A percentile compares a stretch with the other conserved stretches of the same genome.
Evolutionary conservation across 2,797 vertebrate genomes (phyloP).

Genomic region (Phyllotis vaccarum): DNA sequence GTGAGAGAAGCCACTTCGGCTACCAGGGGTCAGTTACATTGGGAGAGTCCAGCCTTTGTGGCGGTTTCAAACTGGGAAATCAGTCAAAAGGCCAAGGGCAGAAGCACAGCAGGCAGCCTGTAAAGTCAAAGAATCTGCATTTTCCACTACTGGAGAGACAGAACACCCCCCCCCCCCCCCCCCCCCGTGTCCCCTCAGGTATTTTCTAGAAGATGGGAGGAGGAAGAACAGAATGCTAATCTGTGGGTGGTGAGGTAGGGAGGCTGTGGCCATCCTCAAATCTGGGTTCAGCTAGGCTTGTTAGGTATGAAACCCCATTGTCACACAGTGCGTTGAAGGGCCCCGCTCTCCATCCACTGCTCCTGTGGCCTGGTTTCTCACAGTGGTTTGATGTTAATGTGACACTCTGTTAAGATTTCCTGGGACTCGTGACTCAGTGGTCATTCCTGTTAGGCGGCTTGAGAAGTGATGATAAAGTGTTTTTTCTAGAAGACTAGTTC

Average conservation of each 20-base stretch:
- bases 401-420: neutral
- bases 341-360: neutral
- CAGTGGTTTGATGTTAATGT: neutral
- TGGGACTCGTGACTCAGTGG: neutral
- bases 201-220: neutral
- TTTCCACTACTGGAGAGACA: neutral
- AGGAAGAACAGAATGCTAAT: neutral
- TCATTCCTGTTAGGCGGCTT: neutral
- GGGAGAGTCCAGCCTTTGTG: neutral
- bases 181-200: neutral
- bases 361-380: too few relatives aligned
- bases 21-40: neutral
- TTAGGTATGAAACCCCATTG: neutral
- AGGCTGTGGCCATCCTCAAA: neutral
- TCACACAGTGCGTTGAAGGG: neutral
- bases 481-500: neutral
- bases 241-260: neutral
- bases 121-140: neutral
- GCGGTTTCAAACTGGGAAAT: neutral
- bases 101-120: neutral
- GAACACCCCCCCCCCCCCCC: too few relatives aligned
- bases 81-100: neutral
- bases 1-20: too few relatives aligned
- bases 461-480: neutral
- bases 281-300: neutral